phyloP scores from a whole-genome alignment of 2,888 invertebrate species.

The Amitus sp. region DNA sequence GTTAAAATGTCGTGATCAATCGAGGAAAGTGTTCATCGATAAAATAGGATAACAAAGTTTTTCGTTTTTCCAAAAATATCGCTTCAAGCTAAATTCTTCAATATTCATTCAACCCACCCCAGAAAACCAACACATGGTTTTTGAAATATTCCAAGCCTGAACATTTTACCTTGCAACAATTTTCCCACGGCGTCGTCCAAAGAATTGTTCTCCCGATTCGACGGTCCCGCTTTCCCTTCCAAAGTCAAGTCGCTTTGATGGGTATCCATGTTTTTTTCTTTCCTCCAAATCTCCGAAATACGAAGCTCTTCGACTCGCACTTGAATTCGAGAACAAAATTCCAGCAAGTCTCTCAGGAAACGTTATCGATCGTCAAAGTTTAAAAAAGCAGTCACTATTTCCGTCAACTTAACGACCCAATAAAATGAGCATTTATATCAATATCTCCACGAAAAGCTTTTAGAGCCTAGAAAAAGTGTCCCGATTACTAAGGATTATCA shows the following conservation, averaged over 20 bases:
- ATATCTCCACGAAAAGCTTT: not conserved
- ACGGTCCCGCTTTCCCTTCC: slow-evolving; percentile 45
- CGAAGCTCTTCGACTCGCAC: not conserved
- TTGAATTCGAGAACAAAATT: not conserved
- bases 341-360: not conserved
- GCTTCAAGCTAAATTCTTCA: too few species aligned
- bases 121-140: not conserved
- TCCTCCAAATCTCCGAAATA: not conserved
- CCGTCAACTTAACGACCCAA: not conserved
- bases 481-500: not conserved
- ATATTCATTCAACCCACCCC: too few species aligned
- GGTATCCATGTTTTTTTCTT: slow-evolving; percentile 39
- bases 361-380: not conserved
- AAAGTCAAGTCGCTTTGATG: slow-evolving; percentile 18
- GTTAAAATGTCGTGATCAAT: too few species aligned
- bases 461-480: not conserved
- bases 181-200: slow-evolving; percentile 62
- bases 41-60: too few species aligned
- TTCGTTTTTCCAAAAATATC: too few species aligned
- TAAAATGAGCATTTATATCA: not conserved
- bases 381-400: not conserved
- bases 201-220: slow-evolving; percentile 46
- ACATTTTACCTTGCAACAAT: slow-evolving; percentile 55
- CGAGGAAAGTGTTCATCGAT: too few species aligned
- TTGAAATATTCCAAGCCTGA: not conserved